Base-by-base conservation (phyloP, 2,113 vertebrate species). In the Rissa tridactyla region DNA sequence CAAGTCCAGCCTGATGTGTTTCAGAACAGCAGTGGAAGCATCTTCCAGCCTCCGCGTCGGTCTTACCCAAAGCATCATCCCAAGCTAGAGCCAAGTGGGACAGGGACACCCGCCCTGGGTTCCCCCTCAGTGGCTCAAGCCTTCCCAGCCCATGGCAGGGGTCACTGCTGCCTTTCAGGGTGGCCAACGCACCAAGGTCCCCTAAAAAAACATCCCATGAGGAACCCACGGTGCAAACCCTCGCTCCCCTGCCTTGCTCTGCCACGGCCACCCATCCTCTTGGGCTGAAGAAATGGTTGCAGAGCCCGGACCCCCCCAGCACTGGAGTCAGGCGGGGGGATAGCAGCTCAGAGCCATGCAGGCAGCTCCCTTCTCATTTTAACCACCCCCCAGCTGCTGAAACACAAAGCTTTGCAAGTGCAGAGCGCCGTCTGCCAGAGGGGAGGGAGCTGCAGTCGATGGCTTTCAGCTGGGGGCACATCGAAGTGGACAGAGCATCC, bases 231-330 rank as follows among this genome's bases (percentile, higher is more conserved):
- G 62, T 40, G 15, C 54, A 79, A 69, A 76, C 71, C 38, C 54
- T 84, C 36, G 0, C 23, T 21, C 34, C 7, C 13, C 51, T 32
- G 46, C 84, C 23, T 32, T 34, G 44, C 30, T 66, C 29, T 6
- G 25, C 47, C 47, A 18, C 1, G 0, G 44, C 19, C 86, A 55
- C 32, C 26, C 26, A 0, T 9, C 10, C 10, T 46, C 68, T 25
- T 3, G n/a, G 51, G 73, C 61, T 68, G 81, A 15, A 60, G 32
- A 15, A 46, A 23, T 0, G 27, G 29, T 8, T 8, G 30, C 32
- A 60, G 79, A 72, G 73, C n/a, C 40, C 70, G n/a, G 85, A 54
- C 14, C 15, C 38, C 38, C 38, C 38, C 27, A 6, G 7, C 68
- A 34, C 12, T 0, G 26, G n/a, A 21, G 57, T 6, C 32, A 13